These are phyloP conservation scores for Sebastes trivittatus DNA, from an alignment of 2,797 vertebrate species.

Conservation along the genomic window DNA sequence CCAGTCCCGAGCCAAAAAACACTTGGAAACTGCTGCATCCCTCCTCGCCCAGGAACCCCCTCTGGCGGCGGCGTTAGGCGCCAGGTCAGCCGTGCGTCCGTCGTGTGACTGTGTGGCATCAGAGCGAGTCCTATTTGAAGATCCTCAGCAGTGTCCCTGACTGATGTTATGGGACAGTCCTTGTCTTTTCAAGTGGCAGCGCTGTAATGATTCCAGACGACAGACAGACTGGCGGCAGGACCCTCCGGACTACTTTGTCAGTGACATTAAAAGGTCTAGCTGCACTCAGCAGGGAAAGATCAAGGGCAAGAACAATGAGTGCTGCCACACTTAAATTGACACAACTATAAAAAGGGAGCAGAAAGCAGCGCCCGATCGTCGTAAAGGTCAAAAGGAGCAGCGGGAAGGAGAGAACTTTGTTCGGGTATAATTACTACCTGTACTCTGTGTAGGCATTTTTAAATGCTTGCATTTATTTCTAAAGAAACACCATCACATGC, in stretches of 20 bases:
- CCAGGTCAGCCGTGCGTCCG: constrained; percentile 54
- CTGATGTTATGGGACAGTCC: constrained; percentile 70
- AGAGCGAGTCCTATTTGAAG: constrained; percentile 57
- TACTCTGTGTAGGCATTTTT: neutral
- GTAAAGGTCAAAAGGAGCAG: constrained; percentile 64
- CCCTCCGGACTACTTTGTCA: constrained; percentile 76
- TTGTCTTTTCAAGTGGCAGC: constrained; percentile 74
- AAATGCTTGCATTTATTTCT: constrained; percentile 15
- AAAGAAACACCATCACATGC: constrained; percentile 1
- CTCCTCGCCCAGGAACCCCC: constrained; percentile 49
- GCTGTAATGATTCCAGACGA: constrained; percentile 74
- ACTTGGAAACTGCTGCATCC: constrained; percentile 37
- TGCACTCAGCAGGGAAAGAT: constrained; percentile 71
- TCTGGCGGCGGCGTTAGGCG: constrained; percentile 30
- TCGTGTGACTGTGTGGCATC: constrained; percentile 19
- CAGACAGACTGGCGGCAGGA: constrained; percentile 69
- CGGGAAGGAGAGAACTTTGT: constrained; percentile 27
- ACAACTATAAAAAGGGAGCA: constrained; percentile 68
- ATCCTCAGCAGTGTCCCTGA: constrained; percentile 58
- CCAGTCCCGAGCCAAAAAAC: constrained; percentile 16
- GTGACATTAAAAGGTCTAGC: constrained; percentile 76
- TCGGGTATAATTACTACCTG: neutral
- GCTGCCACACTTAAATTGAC: constrained; percentile 71
- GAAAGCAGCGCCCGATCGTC: constrained; percentile 47
- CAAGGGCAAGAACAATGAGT: constrained; percentile 76